These are phyloP conservation scores for Hypomecis punctinalis DNA, from an alignment of 2,888 invertebrate species.

Conservation along the genomic window DNA sequence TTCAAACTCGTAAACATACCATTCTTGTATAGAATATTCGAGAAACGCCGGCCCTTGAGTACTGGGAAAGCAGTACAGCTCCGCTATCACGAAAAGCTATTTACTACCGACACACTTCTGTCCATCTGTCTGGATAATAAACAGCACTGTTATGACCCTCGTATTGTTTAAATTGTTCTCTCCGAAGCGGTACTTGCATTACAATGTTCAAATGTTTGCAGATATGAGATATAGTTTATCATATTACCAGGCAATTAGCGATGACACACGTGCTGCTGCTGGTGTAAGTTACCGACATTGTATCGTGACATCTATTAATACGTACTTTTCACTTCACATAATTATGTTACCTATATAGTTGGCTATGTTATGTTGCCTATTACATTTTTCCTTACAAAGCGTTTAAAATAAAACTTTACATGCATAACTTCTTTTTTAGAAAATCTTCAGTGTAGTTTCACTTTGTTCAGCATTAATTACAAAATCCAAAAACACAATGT, in stretches of 20 bases:
- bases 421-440: no score
- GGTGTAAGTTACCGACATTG: conserved; percentile 2
- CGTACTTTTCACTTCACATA: no score
- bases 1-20: not conserved
- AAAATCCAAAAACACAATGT: no score
- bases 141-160: conserved; percentile 56
- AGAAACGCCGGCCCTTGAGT: not conserved
- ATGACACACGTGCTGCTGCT: conserved; percentile 1
- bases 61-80: conserved; percentile 31
- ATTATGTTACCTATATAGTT: no score
- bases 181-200: conserved; percentile 34
- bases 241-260: conserved; percentile 26
- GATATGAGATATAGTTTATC: conserved; percentile 18
- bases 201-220: conserved; percentile 22
- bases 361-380: no score
- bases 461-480: no score
- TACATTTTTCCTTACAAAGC: no score
- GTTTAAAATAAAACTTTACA: no score
- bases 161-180: conserved; percentile 54
- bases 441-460: no score
- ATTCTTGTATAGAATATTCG: not conserved
- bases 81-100: conserved; percentile 66
- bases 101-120: conserved; percentile 73
- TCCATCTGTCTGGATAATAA: conserved; percentile 63
- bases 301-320: no score